Evolutionary conservation across 2,797 vertebrate genomes (phyloP), one percentile per base, ranked within the genome.

Genomic region (Myotis planiceps): DNA sequence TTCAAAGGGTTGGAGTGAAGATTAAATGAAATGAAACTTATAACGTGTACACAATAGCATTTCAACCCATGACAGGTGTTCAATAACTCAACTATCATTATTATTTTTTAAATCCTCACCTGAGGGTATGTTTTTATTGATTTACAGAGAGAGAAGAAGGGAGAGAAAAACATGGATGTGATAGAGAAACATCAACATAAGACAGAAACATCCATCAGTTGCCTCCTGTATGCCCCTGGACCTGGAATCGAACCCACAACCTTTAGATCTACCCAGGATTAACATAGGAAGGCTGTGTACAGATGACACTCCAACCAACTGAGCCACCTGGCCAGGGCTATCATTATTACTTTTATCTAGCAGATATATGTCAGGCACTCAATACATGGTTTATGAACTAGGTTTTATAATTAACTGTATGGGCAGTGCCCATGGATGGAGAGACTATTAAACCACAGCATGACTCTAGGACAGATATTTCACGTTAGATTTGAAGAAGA

Each of bases 351-450:
- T 81, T 71, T 84, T 87, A 74, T 71, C 55, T 27, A 79, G 51
- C 21, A 47, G 23, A 9, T 51, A 66, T 91, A 68, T 53, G 13
- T 47, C n/a, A 78, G 51, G n/a, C 6, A 88, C 37, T 47, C 60
- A 80, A 9, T 65, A 78, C 94, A 49, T 63, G 27, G 74, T 47
- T 95, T 78, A 68, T 86, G n/a, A 96, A 21, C 55, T 42, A 95
- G 82, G 7, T 71, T 69, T 88, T 80, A 91, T 65, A 16, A 94
- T 87, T 94, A 88, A 84, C 39, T 85, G 27, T 12, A 86, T 19
- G 12, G 55, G 74, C 2, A 60, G 18, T 2, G 15, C 21, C 86
- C 89, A 91, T 3, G 9, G 53, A n/a, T 69, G 89, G 58, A 95
- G 9, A 94, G 7, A 60, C 29, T 89, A 55, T 37, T 87, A 63